Conservation (phyloP, 2,113 vertebrate genomes). For the Siniperca knerii region DNA sequence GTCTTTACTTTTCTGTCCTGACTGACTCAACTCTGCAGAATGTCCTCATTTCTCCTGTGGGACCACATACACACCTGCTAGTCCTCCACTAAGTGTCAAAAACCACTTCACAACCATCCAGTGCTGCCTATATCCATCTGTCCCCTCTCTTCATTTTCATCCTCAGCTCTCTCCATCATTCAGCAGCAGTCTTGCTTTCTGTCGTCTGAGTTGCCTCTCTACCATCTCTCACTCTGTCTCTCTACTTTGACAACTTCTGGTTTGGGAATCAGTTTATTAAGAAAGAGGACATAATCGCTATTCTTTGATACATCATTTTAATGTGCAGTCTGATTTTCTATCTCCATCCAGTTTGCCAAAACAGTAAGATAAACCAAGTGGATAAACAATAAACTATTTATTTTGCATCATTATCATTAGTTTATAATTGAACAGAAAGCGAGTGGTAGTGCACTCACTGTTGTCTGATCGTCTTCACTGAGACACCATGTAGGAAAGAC, state of each 20-base stretch:
- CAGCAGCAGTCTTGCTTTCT: not conserved
- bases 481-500: not conserved
- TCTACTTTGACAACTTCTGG: not conserved
- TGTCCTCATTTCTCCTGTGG: constrained; percentile 53
- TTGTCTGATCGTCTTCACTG: not conserved
- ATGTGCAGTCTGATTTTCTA: not conserved
- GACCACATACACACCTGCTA: constrained; percentile 41
- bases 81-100: constrained; percentile 33
- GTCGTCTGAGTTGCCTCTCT: not conserved
- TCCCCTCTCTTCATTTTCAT: constrained; percentile 14
- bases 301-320: not conserved
- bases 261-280: not conserved
- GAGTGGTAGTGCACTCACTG: not conserved
- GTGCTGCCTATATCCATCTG: constrained; percentile 47
- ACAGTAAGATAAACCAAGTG: not conserved
- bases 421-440: not conserved
- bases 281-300: not conserved
- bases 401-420: not conserved
- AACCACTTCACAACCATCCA: constrained; percentile 37
- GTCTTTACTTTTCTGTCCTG: constrained; percentile 24
- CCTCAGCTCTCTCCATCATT: constrained; percentile 2
- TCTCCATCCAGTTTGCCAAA: not conserved
- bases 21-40: constrained; percentile 64
- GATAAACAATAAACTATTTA: not conserved
- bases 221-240: not conserved